Evolutionary conservation across 2,113 vertebrate species (phyloP).

Genomic region (Haliaeetus leucogaster): DNA sequence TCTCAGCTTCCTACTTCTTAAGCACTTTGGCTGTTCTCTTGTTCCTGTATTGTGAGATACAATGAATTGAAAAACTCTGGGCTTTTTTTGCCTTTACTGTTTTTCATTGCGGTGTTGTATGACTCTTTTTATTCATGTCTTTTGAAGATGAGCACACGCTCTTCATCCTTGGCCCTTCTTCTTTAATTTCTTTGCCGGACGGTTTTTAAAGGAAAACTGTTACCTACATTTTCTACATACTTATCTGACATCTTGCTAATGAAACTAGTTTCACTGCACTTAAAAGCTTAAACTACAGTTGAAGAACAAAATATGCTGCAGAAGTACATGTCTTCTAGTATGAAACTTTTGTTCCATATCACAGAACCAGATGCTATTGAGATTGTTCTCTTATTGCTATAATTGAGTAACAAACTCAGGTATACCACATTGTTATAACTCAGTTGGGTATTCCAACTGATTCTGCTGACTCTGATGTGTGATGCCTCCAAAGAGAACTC

Average conservation of each 20-base stretch:
- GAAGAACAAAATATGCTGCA: neutral
- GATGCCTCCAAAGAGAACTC: neutral
- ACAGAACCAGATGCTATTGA: neutral
- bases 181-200: neutral
- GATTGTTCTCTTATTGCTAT: neutral
- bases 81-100: neutral
- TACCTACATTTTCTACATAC: neutral
- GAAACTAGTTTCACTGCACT: neutral
- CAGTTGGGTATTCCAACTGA: neutral
- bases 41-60: neutral
- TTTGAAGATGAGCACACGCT: neutral
- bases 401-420: neutral
- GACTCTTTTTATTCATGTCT: neutral
- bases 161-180: neutral
- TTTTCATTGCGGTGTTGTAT: neutral
- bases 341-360: neutral
- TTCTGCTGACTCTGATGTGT: neutral
- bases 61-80: neutral
- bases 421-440: accelerated
- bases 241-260: neutral
- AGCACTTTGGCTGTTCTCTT: neutral
- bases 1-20: neutral
- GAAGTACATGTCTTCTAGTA: neutral
- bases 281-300: neutral
- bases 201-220: neutral